phyloP scores from a whole-genome alignment of 2,888 invertebrate species.

The Chaitophorus viminalis region DNA sequence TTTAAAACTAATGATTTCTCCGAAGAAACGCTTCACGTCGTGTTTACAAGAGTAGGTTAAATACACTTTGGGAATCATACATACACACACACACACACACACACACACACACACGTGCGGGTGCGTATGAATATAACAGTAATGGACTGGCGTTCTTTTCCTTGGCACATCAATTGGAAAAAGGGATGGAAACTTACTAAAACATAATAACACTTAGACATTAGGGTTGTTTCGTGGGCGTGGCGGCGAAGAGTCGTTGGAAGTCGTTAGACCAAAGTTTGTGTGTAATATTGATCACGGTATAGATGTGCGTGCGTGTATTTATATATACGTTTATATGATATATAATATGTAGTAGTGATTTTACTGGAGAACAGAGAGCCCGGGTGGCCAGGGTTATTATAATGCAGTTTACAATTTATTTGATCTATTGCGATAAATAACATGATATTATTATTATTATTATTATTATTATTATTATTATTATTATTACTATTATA shows the following conservation, averaged over 20 bases:
- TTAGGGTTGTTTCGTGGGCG: conserved; percentile 42
- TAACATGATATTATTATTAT: conserved; percentile 39
- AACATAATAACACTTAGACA: conserved; percentile 44
- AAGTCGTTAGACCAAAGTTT: conserved; percentile 48
- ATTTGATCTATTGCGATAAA: conserved; percentile 51
- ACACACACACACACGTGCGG: not conserved
- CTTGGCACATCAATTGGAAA: conserved; percentile 40
- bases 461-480: conserved; percentile 43
- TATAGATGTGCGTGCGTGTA: not conserved
- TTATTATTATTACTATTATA: conserved; percentile 44
- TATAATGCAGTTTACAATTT: conserved; percentile 53
- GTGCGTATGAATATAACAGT: not conserved
- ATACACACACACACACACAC: not conserved
- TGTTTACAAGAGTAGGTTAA: not conserved
- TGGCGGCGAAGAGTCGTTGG: conserved; percentile 7
- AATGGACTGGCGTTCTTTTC: conserved; percentile 6
- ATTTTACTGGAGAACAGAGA: conserved; percentile 29
- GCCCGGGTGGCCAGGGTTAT: not conserved
- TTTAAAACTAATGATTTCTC: not conserved
- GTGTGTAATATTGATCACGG: conserved; percentile 47
- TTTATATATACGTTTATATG: not conserved
- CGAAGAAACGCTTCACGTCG: not conserved
- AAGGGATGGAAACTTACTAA: conserved; percentile 37
- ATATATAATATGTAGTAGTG: not conserved
- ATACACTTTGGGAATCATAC: not conserved